These are phyloP conservation scores for Adelosebastes latens DNA, from an alignment of 2,797 vertebrate species.

Conservation along the genomic window DNA sequence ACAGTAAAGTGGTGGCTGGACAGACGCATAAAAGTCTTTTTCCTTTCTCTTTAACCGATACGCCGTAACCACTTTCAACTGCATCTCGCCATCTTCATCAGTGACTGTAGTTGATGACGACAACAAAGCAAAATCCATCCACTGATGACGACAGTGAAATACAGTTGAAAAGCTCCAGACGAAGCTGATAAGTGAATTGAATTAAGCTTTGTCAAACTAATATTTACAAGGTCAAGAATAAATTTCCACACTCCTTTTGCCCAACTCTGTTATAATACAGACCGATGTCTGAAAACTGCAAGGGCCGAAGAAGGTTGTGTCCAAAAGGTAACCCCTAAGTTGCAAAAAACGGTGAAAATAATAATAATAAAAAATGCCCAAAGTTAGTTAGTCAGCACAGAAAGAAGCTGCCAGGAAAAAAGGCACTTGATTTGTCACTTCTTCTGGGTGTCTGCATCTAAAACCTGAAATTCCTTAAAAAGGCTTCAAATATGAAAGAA, in stretches of 20 bases:
- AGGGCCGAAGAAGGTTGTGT: no score
- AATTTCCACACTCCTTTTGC: background rate
- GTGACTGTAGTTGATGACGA: background rate
- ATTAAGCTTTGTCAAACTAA: background rate
- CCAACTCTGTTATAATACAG: background rate
- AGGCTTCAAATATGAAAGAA: background rate
- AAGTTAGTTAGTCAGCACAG: background rate
- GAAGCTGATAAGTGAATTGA: background rate
- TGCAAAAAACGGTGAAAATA: background rate
- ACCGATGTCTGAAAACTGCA: background rate
- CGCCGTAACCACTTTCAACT: background rate
- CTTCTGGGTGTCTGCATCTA: background rate
- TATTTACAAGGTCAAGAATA: background rate
- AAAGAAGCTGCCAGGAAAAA: background rate
- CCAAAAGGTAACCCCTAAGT: no score
- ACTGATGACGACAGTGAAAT: background rate
- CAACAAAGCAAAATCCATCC: background rate
- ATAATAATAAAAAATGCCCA: no score
- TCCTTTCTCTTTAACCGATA: background rate
- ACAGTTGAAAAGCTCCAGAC: background rate
- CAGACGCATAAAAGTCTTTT: background rate
- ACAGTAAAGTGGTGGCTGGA: background rate
- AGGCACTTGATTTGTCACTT: background rate
- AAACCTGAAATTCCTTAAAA: background rate
- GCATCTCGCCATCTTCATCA: background rate